Evolutionary conservation across 2,888 invertebrate species (phyloP), one percentile per base, ranked within the genome.

Genomic region (Drosophila eohydei): DNA sequence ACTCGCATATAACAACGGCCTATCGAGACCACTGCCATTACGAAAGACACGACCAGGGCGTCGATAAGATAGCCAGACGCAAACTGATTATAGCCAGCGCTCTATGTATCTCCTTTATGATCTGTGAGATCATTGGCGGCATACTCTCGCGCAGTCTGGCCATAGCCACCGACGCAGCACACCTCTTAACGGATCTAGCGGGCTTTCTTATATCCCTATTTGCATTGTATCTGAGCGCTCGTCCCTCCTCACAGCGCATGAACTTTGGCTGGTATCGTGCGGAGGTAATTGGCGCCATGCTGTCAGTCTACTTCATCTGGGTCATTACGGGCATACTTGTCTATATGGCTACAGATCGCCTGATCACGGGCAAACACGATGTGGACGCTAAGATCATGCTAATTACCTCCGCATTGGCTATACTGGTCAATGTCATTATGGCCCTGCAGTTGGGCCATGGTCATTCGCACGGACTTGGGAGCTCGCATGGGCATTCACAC

Each of bases 241-340:
- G 86, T 3, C 83, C 83, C 0, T 63, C 89, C 4, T 72, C 89
- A 6, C 64, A 89, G 30, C 72, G 94, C 89, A 97, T 99, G 97
- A 96, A 97, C 38, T 99, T 98, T 93, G 97, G 97, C 2, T 98
- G 97, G 96, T 97, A 98, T 92, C 94, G 99, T 55, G 98, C 98
- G 0, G 98, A 98, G 94, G 98, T 99, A 3, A 96, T 99, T 65
- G 99, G 99, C 8, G 99, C 99, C 0, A 93, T 99, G 71, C 96
- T 97, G 5, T 99, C 99, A 0, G 98, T 99, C 1, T 94, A 99
- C 1, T 94, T 99, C 89, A 98, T 99, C 88, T 99, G 99, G 99
- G 96, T 99, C 60, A 97, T 99, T 44, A 99, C 99, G 0, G 99
- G 97, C 8, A 95, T 99, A 28, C 94, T 99, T 41, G 97, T 99